Evolutionary conservation across 2,888 invertebrate genomes (phyloP), one percentile per base, ranked within the genome.

Genomic region (Drosophila eohydei): DNA sequence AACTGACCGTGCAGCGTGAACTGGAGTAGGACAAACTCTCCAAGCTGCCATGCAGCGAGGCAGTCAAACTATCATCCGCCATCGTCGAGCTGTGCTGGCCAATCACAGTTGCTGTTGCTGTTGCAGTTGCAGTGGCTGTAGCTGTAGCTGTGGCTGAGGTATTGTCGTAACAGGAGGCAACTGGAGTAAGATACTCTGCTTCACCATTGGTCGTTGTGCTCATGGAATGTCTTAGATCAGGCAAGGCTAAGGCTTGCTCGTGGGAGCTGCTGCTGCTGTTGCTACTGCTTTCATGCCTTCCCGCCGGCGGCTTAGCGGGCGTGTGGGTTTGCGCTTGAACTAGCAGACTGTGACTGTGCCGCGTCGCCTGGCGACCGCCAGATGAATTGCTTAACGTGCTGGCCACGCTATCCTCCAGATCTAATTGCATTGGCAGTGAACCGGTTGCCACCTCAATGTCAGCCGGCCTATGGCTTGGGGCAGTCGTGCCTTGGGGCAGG

Each of bases 21-120:
- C 92, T 93, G 66, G 90, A 90, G 75, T 92, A 92, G 46, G 93
- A 92, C 14, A 93, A 82, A 61, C 93, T 93, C 66, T 93, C 93
- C 48, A 92, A 90, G 78, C 92, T 92, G 63, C 85, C 92, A 26
- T 88, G 90, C 57, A 92, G 71, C 40, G 93, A 93, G 30, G 83
- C 73, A 6, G 92, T 92, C 16, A 92, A 84, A 41, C 92, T 93
- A 51, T 89, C 93, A 38, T 92, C 93, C 32, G 92, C 92, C 89
- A 92, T 72, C 7, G 93, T 93, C 48, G 92, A 92, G 63, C 92
- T 90, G 60, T 92, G 91, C 30, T 81, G 61, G 11, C 59, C 86
- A 12, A 88, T 57, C 40, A 73, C 79, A 32, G 86, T 90, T 48
- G 83, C 85, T 28, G 78, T 81, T 14, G 57, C 81, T 0, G 80